Evolutionary conservation across 2,888 invertebrate genomes (phyloP).

Genomic region (Phania funesta): DNA sequence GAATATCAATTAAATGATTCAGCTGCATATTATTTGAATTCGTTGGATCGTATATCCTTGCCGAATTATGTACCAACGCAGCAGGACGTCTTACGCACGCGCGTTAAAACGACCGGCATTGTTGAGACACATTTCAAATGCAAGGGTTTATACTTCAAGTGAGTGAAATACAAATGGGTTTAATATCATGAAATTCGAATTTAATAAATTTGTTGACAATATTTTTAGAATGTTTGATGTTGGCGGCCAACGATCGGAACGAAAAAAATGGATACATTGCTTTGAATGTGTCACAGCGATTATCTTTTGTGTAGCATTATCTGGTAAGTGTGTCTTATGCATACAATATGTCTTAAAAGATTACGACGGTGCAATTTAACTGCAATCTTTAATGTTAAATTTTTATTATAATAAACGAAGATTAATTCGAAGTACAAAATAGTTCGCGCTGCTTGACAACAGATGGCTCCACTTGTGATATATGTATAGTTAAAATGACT

Average conservation of each 20-base stretch:
- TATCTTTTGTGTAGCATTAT: constrained; percentile 94
- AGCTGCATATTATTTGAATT: constrained; percentile 94
- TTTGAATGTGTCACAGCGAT: constrained; percentile 96
- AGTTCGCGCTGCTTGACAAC: too few species aligned
- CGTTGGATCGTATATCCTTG: constrained; percentile 91
- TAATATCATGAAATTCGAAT: not conserved
- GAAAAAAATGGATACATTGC: constrained; percentile 97
- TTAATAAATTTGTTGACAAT: constrained; percentile 42
- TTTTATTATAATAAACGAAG: too few species aligned
- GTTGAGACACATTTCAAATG: constrained; percentile 95
- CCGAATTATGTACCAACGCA: constrained; percentile 92
- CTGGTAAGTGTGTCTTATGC: constrained; percentile 82
- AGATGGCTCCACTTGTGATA: too few species aligned
- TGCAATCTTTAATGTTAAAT: too few species aligned
- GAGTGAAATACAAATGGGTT: constrained; percentile 76
- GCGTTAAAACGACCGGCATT: constrained; percentile 95
- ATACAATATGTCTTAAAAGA: not conserved
- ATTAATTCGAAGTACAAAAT: too few species aligned
- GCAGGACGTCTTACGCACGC: constrained; percentile 92
- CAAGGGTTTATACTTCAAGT: constrained; percentile 94
- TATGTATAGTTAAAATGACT: too few species aligned
- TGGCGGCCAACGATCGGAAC: constrained; percentile 94
- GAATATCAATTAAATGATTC: constrained; percentile 95
- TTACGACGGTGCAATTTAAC: too few species aligned
- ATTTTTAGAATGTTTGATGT: constrained; percentile 92